Conservation (phyloP, 2,113 vertebrate genomes). For the cattle (Bos taurus) region DNA sequence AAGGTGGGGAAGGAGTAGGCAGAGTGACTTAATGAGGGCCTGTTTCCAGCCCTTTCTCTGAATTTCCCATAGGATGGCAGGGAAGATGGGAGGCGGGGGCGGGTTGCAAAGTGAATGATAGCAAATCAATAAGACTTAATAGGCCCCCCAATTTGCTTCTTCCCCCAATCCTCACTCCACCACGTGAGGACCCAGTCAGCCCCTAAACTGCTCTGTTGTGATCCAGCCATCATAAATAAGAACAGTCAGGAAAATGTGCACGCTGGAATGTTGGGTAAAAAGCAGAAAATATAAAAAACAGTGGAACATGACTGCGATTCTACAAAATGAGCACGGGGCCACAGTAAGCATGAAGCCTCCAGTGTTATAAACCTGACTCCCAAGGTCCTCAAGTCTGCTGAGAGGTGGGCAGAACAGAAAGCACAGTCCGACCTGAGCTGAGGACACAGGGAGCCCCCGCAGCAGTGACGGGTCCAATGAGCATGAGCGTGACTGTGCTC, state of each 20-base stretch:
- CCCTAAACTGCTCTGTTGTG: rapidly evolving
- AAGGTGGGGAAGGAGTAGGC: background rate
- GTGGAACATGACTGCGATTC: rapidly evolving
- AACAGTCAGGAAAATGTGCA: background rate
- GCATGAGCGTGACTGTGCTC: background rate
- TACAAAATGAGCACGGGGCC: rapidly evolving
- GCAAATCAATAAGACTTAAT: background rate
- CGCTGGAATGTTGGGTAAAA: rapidly evolving
- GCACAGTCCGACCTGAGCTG: rapidly evolving
- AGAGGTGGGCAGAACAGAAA: background rate
- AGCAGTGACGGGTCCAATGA: background rate
- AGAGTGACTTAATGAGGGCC: background rate
- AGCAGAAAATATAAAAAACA: background rate
- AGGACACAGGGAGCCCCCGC: background rate
- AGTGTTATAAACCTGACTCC: background rate
- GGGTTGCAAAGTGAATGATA: rapidly evolving
- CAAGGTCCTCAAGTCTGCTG: background rate
- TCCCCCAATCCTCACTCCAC: background rate
- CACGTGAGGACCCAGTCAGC: rapidly evolving
- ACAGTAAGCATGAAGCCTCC: background rate
- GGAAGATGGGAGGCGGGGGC: background rate
- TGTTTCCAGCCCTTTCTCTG: background rate
- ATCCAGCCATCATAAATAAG: background rate
- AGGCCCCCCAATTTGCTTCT: background rate
- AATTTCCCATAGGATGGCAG: background rate